Evolutionary conservation across 2,113 vertebrate species (phyloP), one percentile per base, ranked within the genome.

Genomic region (Megaceryle torquata): DNA sequence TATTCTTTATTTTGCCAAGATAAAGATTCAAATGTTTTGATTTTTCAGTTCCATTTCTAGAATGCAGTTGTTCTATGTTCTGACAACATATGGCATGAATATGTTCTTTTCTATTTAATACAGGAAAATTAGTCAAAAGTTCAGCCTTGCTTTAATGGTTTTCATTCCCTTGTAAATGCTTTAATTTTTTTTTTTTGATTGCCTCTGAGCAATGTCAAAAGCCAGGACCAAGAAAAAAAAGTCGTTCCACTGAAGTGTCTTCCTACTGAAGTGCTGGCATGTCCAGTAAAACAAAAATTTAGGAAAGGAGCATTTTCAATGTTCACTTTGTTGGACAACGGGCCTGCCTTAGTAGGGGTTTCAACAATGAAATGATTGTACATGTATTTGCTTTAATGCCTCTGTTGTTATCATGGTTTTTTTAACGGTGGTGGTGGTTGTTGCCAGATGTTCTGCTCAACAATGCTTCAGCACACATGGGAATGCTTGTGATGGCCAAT

Each of bases 401-500:
- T 97, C 91, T 96, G 96, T 97, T 98, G 96, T 98, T 98, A 97
- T 98, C 97, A 94, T 97, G 91, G 74, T 97, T 98, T 37, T 95
- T 97, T 97, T 97, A 98, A 92, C 63, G 22, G 95, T 5, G 1
- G 95, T 60, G 80, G 95, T 94, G 95, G 84, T 84, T 97, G 65
- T 90, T 97, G 97, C 97, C 97, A 98, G 97, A 98, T 98, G 98
- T 98, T 94, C 94, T 86, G 31, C 91, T 97, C 93, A 57, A 91
- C 95, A 94, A 86, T 97, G 91, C 93, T 95, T 92, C 72, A 65
- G 94, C 97, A 96, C 98, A 98, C 98, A 98, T 98, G 98, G 98
- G 96, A 97, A 96, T 98, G 95, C 96, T 98, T 98, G 97, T 87
- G 96, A 96, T 97, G 97, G 96, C 96, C 96, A 97, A 97, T 94